phyloP scores from a whole-genome alignment of 2,888 invertebrate species.

The Colostygia pectinataria region DNA sequence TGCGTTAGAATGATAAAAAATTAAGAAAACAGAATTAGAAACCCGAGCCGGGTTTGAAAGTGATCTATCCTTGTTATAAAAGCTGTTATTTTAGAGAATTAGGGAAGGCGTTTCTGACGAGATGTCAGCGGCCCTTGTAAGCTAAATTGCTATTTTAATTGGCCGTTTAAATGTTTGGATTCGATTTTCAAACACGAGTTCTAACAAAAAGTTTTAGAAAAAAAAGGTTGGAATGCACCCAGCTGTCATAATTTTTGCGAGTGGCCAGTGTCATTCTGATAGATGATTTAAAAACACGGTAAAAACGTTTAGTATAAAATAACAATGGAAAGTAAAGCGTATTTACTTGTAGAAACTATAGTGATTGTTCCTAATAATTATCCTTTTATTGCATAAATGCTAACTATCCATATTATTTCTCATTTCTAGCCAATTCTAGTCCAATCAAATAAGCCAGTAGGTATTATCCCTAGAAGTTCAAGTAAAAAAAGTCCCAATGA shows the following conservation, averaged over 20 bases:
- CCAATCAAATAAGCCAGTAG: constrained; percentile 6
- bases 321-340: too few relatives aligned
- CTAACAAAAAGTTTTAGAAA: constrained; percentile 32
- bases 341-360: too few relatives aligned
- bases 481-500: not conserved
- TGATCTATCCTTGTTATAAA: constrained; percentile 36
- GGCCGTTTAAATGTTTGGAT: constrained; percentile 66
- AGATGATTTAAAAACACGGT: constrained; percentile 16
- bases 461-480: not conserved
- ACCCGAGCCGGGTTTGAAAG: constrained; percentile 28
- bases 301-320: constrained; percentile 4
- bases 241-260: constrained; percentile 37
- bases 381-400: too few relatives aligned
- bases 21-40: constrained; percentile 31
- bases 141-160: constrained; percentile 67
- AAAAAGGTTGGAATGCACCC: constrained; percentile 29
- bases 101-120: constrained; percentile 55
- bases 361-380: too few relatives aligned
- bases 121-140: constrained; percentile 51
- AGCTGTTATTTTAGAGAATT: constrained; percentile 64
- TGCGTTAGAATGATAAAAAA: constrained; percentile 26
- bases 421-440: too few relatives aligned
- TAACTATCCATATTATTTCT: too few relatives aligned
- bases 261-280: constrained; percentile 32
- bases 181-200: constrained; percentile 58